phyloP scores from a whole-genome alignment of 2,888 invertebrate genomes.

The Spodoptera exigua region DNA sequence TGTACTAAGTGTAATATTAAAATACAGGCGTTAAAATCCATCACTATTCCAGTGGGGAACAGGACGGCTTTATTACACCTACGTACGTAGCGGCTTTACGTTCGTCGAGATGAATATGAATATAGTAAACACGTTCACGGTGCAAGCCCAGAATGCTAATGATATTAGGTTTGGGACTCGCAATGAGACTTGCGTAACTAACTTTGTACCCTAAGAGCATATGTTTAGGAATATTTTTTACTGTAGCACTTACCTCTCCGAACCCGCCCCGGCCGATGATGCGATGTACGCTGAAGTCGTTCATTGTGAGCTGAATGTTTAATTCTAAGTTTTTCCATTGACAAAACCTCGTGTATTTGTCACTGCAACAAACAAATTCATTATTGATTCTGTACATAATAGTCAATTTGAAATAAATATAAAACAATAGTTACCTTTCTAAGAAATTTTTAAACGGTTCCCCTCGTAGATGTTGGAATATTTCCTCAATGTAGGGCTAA shows the following conservation, averaged over 20 bases:
- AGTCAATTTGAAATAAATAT: background rate
- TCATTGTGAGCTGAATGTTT: slow-evolving; percentile 99
- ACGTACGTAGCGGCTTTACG: slow-evolving; percentile 66
- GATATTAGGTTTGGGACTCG: slow-evolving; percentile 57
- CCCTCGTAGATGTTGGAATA: slow-evolving; percentile 98
- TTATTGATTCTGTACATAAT: background rate
- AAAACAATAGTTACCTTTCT: slow-evolving; percentile 94
- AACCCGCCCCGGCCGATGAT: slow-evolving; percentile 99
- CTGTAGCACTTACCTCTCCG: slow-evolving; percentile 92
- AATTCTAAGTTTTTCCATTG: slow-evolving; percentile 99
- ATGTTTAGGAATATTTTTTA: slow-evolving; percentile 36
- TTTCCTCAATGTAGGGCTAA: slow-evolving; percentile 99
- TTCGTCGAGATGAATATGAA: slow-evolving; percentile 68
- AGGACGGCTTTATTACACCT: slow-evolving; percentile 65
- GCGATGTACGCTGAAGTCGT: slow-evolving; percentile 99
- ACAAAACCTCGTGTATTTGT: slow-evolving; percentile 99
- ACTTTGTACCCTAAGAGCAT: slow-evolving; percentile 48
- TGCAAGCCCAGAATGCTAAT: slow-evolving; percentile 62
- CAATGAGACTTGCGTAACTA: slow-evolving; percentile 49
- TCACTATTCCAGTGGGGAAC: slow-evolving; percentile 63
- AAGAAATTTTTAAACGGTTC: slow-evolving; percentile 99
- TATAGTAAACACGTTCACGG: slow-evolving; percentile 61
- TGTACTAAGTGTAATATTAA: slow-evolving; percentile 41
- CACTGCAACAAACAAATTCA: slow-evolving; percentile 91
- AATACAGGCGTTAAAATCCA: slow-evolving; percentile 54